Base-by-base conservation (phyloP, 2,113 vertebrate genomes). In the Coreoperca whiteheadi region DNA sequence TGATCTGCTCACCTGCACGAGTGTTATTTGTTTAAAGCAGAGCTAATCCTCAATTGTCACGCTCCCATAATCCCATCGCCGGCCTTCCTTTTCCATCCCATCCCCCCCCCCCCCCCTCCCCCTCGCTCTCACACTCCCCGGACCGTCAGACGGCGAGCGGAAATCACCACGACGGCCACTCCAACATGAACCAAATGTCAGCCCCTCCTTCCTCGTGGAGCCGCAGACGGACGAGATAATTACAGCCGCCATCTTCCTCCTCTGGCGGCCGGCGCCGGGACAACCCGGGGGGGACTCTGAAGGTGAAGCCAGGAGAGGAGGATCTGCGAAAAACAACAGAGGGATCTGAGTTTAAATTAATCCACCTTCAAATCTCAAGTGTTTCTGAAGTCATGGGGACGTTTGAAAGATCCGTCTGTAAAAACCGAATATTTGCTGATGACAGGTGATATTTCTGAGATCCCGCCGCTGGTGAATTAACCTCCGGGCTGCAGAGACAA, bases 131-230 rank as follows among this genome's bases (percentile, higher is more conserved):
- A 18, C 74, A 59, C 76, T 21, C 30, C 30, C 41, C 37, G 18
- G 57, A 77, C 86, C 76, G 85, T 85, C 84, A 82, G 70, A 64
- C 66, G 48, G 60, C 51, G 60, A 70, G 63, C 70, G 73, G 75
- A 92, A 94, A 94, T 93, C 91, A 85, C 87, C 87, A 83, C 85
- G 72, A 86, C 91, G 30, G 68, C 79, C 91, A 88, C 93, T 92
- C 82, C 69, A 92, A 56, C 93, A 93, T 93, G 92, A 92, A 89
- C 87, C 82, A 89, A 91, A 91, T 86, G 90, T 94, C 91, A 92
- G 85, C 46, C 16, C 32, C 30, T 39, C 20, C 59, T 37, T 0
- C 46, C 23, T 30, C 46, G 7, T 4, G 7, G 61, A 85, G 77
- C 74, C 66, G 53, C 83, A 79, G 77, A 77, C 32, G 8, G 61